A percentile compares a stretch with the other conserved stretches of the same genome.
These are phyloP conservation scores for Euplagia quadripunctaria DNA, from an alignment of 2,888 invertebrate genomes.

Conservation along the genomic window DNA sequence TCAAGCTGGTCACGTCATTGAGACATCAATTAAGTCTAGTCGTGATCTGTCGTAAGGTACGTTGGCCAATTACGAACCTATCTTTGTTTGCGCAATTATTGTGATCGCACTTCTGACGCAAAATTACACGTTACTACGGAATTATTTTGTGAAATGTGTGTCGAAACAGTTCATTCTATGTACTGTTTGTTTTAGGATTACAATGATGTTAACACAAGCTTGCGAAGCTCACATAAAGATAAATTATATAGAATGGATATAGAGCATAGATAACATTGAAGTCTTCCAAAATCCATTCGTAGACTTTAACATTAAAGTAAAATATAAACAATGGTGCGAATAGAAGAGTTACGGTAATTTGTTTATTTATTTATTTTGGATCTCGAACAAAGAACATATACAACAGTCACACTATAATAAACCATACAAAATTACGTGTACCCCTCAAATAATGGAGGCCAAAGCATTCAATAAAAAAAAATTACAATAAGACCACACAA, in stretches of 20 bases:
- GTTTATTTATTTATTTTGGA: no score
- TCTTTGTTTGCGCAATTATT: slow-evolving; percentile 48
- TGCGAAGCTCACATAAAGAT: not conserved
- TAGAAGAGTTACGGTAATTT: no score
- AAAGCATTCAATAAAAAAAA: no score
- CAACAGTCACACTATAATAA: no score
- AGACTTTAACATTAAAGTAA: not conserved
- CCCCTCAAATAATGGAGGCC: no score
- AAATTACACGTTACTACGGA: slow-evolving; percentile 32
- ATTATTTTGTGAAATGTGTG: slow-evolving; percentile 23
- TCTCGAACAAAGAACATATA: no score
- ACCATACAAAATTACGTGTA: no score
- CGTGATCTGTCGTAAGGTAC: slow-evolving; percentile 56
- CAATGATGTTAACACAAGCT: not conserved
- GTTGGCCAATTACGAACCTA: slow-evolving; percentile 48
- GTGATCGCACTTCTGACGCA: slow-evolving; percentile 23
- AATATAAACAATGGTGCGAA: no score
- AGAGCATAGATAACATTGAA: not conserved
- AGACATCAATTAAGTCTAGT: slow-evolving; percentile 55
- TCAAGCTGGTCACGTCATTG: slow-evolving; percentile 51
- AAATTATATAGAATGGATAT: not conserved
- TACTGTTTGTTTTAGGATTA: slow-evolving; percentile 13
- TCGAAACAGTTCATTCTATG: slow-evolving; percentile 24
- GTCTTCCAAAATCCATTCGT: not conserved
- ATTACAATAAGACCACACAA: no score